Base-by-base conservation (phyloP, 1,140 invertebrate genomes). In the Leptopilina clavipes region DNA sequence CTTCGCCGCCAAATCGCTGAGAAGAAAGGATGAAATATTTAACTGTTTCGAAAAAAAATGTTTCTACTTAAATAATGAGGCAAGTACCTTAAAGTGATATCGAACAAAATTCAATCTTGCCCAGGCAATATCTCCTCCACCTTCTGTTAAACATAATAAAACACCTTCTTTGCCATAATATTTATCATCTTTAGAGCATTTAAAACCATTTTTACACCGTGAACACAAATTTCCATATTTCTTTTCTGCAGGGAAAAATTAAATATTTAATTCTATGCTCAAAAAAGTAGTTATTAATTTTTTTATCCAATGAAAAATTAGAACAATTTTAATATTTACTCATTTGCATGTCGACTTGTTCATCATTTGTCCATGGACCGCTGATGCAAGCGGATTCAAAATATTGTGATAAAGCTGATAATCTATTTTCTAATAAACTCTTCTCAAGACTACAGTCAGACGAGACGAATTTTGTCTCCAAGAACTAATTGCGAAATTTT, bases 141-240 rank as follows among this genome's bases (percentile, higher is more conserved):
- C 93, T 78, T 95, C 94, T n/a, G 93, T 93, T 10, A 98, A 88
- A 84, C 97, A 98, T 18, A 93, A 90, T 1, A 97, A 89, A 0
- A 95, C 93, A 9, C 97, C 97, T 70, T 93, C 91, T 71, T 94
- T 92, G 2, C 96, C 97, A 91, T 94, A 95, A 89, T 95, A 97
- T 74, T 93, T 94, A 86, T 98, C 97, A 37, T 89, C 90, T 0
- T 89, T 87, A 17, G 93, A 93, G 83, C 95, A 97, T 18, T 83
- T 87, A 6, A 83, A 76, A 0, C 93, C 91, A 86, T 92, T 91
- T 14, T 93, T 91, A 83, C 96, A 97, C 10, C 94, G 88, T 1
- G 91, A 90, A 79, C 95, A 96, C 1, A 97, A 86, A 52, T 94
- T 94, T 11, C 91, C 90, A 84, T 96, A 96, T 74, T 92, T 93